A percentile compares a stretch with the other conserved stretches of the same genome.
phyloP scores from a whole-genome alignment of 2,797 vertebrate species.

The Gallinago solitaria region DNA sequence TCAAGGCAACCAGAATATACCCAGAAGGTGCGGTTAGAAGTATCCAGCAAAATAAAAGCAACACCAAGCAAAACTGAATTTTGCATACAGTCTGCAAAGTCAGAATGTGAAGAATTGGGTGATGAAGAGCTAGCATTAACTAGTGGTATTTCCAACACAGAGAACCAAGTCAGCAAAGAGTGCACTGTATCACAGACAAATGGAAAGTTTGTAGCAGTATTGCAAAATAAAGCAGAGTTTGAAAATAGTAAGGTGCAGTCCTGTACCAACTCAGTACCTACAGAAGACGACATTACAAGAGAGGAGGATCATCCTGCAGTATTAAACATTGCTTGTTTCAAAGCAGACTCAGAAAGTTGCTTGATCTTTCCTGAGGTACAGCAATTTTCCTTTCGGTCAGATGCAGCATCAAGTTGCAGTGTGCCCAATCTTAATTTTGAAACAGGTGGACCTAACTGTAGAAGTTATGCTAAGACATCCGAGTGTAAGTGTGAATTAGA shows the following conservation, averaged over 20 bases:
- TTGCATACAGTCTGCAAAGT: neutral
- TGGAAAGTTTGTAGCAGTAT: neutral
- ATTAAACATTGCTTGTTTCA: constrained; percentile 21
- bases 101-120: neutral
- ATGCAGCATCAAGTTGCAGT: constrained; percentile 52
- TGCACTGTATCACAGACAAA: neutral
- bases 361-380: constrained; percentile 25
- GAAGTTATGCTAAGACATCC: neutral
- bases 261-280: neutral
- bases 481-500: neutral
- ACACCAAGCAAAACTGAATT: neutral
- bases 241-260: neutral
- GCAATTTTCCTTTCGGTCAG: neutral
- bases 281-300: neutral
- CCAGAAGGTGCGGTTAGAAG: neutral
- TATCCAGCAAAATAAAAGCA: neutral
- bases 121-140: neutral
- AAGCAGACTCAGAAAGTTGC: constrained; percentile 68
- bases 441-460: neutral
- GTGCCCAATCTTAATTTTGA: constrained; percentile 63
- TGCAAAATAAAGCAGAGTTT: neutral
- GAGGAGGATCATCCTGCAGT: neutral
- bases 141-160: neutral
- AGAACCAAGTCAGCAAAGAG: neutral
- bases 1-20: neutral